Conservation (phyloP, 2,888 invertebrate genomes). For the Belgica antarctica region DNA sequence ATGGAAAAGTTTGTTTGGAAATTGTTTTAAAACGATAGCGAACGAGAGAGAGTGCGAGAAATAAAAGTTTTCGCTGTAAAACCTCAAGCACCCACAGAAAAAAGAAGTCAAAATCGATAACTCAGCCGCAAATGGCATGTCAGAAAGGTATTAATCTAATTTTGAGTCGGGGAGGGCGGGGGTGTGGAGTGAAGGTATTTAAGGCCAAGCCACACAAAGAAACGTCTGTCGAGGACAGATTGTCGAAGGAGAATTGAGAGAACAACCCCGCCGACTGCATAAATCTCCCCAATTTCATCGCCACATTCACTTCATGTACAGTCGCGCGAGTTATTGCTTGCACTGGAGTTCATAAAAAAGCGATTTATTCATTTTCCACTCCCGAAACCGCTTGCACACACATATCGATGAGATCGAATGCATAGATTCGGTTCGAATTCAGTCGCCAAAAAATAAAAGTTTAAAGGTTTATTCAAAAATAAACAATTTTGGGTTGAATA, state of each 20-base stretch:
- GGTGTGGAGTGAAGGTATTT: background rate
- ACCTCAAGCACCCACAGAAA: background rate
- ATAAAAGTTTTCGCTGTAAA: constrained; percentile 21
- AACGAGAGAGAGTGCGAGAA: too few species aligned
- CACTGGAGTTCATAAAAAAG: constrained; percentile 9
- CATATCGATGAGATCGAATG: background rate
- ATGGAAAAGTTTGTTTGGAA: constrained; percentile 10
- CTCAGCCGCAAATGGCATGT: constrained; percentile 43
- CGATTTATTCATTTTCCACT: background rate
- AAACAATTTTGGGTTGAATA: constrained; percentile 3
- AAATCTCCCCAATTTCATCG: constrained; percentile 13
- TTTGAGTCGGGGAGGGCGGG: constrained; percentile 33
- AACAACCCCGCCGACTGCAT: background rate
- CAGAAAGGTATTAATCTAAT: constrained; percentile 42
- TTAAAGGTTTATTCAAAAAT: background rate
- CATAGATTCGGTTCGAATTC: background rate
- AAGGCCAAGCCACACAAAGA: background rate
- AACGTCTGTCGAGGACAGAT: background rate
- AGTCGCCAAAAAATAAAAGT: background rate
- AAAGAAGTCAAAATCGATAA: constrained; percentile 36
- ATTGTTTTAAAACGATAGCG: background rate
- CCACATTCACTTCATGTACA: constrained; percentile 4
- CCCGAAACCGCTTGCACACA: background rate
- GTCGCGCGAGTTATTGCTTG: constrained; percentile 8
- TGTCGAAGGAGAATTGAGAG: background rate